Base-by-base conservation (phyloP, 2,113 vertebrate genomes). In the Gopherus evgoodei region DNA sequence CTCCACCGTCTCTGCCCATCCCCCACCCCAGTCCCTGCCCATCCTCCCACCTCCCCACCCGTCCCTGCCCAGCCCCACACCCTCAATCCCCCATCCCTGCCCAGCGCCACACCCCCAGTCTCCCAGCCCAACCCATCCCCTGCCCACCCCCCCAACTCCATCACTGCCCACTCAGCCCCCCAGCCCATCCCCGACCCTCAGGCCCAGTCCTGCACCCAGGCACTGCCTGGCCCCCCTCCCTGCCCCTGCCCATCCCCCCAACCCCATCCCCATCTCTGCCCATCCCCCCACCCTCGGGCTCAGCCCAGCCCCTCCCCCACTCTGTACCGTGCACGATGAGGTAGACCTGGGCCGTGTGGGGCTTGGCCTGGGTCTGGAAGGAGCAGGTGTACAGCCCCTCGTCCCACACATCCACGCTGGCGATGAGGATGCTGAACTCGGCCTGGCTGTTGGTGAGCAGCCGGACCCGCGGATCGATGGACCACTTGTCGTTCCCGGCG, bases 361-460 rank as follows among this genome's bases (percentile, higher is more conserved):
- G 99, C 97, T 98, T 98, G 97, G 99, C 99, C 57, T 98, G 98
- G 52, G 99, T 99, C 98, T 99, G 99, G 98, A 99, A 99, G 93
- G 98, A 99, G 98, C 99, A 99, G 31, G 98, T 99, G 97, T 99
- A 99, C 29, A 98, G 98, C 27, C 99, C 99, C 95, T 99, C 99
- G 5, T 99, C 99, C 0, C 98, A 97, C 10, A 99, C 97, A 59
- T 98, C 98, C 94, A 99, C 99, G 11, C 97, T 97, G 11, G 98
- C 98, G 84, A 99, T 99, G 95, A 98, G 97, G 96, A 99, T 99
- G 97, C 98, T 99, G 97, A 99, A 99, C 95, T 99, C 99, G 2
- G 98, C 98, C 11, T 98, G 98, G 91, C 98, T 99, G 97, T 98
- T 99, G 96, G 98, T 98, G 82, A 98, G 98, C 95, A 99, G 98